Evolutionary conservation across 2,888 invertebrate species (phyloP).

Genomic region (Mythimna lalbum): DNA sequence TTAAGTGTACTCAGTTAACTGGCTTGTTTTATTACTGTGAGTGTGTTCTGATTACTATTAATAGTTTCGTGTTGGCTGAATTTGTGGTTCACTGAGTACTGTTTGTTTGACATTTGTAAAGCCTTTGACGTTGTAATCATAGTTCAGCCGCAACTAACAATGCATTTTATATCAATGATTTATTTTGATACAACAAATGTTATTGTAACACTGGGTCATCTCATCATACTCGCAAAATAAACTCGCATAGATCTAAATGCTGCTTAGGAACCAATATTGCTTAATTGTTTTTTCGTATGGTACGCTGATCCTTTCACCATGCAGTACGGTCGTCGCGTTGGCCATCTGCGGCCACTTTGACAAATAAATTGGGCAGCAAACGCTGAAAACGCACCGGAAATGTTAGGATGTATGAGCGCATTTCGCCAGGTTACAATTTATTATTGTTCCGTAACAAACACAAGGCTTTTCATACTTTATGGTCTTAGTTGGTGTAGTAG

Average conservation of each 20-base stretch:
- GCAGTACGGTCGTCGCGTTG: not conserved
- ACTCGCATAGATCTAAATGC: not conserved
- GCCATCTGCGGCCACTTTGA: slow-evolving; percentile 7
- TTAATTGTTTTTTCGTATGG: not conserved
- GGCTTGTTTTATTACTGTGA: slow-evolving; percentile 11
- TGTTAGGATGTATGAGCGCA: slow-evolving; percentile 28
- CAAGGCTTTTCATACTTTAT: slow-evolving; percentile 11
- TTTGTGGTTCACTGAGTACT: slow-evolving; percentile 16
- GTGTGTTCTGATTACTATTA: not conserved
- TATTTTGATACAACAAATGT: not conserved
- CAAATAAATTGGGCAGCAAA: slow-evolving; percentile 17
- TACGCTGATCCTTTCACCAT: not conserved
- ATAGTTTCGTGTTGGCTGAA: not conserved
- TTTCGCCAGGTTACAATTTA: slow-evolving; percentile 40
- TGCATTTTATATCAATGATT: not conserved
- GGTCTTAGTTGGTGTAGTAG: not conserved
- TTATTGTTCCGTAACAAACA: slow-evolving; percentile 32
- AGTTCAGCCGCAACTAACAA: not conserved
- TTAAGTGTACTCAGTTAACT: slow-evolving; percentile 5
- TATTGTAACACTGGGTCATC: not conserved
- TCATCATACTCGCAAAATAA: not conserved
- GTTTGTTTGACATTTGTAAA: slow-evolving; percentile 25
- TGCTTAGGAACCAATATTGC: not conserved
- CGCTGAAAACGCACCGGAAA: slow-evolving; percentile 13
- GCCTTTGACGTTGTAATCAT: slow-evolving; percentile 2